Conservation (phyloP, 2,888 invertebrate species). For the Noctua fimbriata region DNA sequence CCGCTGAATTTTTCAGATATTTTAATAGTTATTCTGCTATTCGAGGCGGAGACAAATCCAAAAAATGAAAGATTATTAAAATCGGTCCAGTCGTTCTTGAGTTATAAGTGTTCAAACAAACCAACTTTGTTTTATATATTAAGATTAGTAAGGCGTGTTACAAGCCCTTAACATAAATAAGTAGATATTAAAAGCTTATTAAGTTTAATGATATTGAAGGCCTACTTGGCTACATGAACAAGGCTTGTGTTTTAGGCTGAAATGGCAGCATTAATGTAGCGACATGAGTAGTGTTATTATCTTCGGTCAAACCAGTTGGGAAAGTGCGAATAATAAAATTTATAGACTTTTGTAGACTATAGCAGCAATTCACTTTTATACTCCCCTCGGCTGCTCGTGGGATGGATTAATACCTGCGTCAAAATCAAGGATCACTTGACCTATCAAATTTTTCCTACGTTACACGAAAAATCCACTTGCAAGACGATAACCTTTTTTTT, state of each 20-base stretch:
- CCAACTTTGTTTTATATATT: no score
- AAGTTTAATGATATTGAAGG: slow-evolving; percentile 27
- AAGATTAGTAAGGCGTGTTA: slow-evolving; percentile 17
- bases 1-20: no score
- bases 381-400: not conserved
- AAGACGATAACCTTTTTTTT: not conserved
- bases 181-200: slow-evolving; percentile 39
- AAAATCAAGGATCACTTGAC: not conserved
- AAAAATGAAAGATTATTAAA: no score
- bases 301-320: slow-evolving; percentile 1
- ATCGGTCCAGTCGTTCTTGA: no score
- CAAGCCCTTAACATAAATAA: slow-evolving; percentile 25
- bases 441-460: not conserved
- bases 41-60: no score
- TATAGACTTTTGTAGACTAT: not conserved
- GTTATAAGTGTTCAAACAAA: no score
- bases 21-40: no score
- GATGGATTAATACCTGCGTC: not conserved
- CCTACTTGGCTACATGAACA: slow-evolving; percentile 26
- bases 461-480: not conserved
- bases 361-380: not conserved
- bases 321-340: slow-evolving; percentile 7
- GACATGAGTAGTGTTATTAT: slow-evolving; percentile 31
- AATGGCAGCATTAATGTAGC: slow-evolving; percentile 16
- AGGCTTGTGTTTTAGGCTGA: slow-evolving; percentile 15